Evolutionary conservation across 2,888 invertebrate species (phyloP), one percentile per base, ranked within the genome.

Genomic region (Helobdella robusta): DNA sequence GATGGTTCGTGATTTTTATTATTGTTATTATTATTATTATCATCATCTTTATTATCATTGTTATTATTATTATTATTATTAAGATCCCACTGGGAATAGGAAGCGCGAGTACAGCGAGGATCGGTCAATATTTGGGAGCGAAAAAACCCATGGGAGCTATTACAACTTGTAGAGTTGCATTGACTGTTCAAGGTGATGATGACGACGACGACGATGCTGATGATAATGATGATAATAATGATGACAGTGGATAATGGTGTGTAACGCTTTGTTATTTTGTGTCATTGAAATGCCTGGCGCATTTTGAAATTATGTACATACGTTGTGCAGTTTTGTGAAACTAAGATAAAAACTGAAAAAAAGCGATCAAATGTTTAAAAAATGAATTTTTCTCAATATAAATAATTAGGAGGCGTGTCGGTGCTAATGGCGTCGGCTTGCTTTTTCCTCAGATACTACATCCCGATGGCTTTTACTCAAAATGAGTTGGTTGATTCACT

Each of bases 61-160:
- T 8, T 8, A 8, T 30, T 52, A 15, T 52, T 52, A n/a, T 20
- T 52, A 11, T 23, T n/a, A n/a, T 59, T 60, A 58, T 59, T 4
- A 44, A 72, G 72, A 66, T 72, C 28, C 72, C 72, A 2, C 68
- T 72, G 20, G 72, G 72, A 15, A 36, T 72, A 6, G 72, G 72
- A 18, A 69, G 72, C 15, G 72, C 72, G 4, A 71, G 72, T 54
- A 69, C 72, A 4, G 70, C 72, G 23, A 56, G 72, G 20, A 68
- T 72, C 20, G 67, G 71, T 0, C 71, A 72, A 62, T 72, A 68
- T 65, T 68, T 72, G 23, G 72, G 72, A 18, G 69, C 71, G 6
- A 72, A 70, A 58, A 35, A 69, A 8, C 72, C 72, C 4, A 36
- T 64, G n/a, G 71, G 70, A 1, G 71, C 71, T 28, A 54, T 67